Percentiles rank a stretch among this genome's conserved stretches.
Conservation (phyloP, 1,140 invertebrate species). For the Mya arenaria region DNA sequence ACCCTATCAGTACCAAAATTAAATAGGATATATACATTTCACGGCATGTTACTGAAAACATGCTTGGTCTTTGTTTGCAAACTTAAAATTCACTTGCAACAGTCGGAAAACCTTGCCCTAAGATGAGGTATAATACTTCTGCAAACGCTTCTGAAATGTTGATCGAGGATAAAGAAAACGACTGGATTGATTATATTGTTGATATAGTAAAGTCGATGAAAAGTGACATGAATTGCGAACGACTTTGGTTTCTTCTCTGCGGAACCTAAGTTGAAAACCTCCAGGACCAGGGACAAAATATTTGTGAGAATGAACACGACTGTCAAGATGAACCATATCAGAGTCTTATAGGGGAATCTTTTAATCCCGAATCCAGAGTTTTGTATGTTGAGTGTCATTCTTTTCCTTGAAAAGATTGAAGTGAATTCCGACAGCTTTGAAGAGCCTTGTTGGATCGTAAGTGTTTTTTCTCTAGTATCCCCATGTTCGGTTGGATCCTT, state of each 20-base stretch:
- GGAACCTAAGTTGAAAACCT: not conserved
- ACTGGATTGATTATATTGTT: constrained; percentile 52
- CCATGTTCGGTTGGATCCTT: no score
- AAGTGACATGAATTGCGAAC: constrained; percentile 8
- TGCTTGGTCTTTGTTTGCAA: no score
- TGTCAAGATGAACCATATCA: constrained; percentile 52
- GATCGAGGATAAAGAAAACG: constrained; percentile 34
- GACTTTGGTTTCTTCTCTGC: not conserved
- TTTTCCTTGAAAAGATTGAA: no score
- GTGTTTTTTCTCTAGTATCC: no score
- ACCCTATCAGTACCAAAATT: no score
- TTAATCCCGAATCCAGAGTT: constrained; percentile 19
- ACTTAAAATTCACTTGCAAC: no score
- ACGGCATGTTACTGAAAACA: no score
- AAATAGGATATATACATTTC: no score
- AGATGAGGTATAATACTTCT: not conserved
- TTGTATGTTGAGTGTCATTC: constrained; percentile 4
- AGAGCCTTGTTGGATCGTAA: no score
- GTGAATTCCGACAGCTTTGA: no score
- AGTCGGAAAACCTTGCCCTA: not conserved
- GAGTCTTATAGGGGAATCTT: constrained; percentile 44
- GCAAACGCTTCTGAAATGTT: constrained; percentile 15
- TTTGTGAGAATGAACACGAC: constrained; percentile 43
- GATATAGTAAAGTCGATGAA: constrained; percentile 42
- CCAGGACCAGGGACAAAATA: constrained; percentile 5